phyloP scores from a whole-genome alignment of 2,113 vertebrate species.

The Hypanus sabinus region DNA sequence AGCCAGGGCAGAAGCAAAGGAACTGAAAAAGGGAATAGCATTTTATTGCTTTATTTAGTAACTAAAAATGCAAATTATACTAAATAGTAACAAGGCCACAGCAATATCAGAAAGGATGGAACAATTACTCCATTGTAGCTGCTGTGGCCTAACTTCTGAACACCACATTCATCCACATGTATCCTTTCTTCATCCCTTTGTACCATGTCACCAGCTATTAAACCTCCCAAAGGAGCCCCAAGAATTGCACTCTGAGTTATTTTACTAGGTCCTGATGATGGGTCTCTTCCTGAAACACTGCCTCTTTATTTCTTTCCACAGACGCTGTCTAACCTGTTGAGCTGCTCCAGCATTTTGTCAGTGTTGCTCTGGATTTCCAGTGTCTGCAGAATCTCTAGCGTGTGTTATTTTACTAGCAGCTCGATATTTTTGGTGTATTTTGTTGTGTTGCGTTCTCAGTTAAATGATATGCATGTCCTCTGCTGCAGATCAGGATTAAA shows the following conservation, averaged over 20 bases:
- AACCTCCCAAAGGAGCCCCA: neutral
- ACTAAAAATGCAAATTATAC: neutral
- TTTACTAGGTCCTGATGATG: neutral
- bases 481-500: neutral
- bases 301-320: too few species aligned
- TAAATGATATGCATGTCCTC: neutral
- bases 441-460: neutral
- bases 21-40: too few species aligned
- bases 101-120: neutral
- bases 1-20: too few species aligned
- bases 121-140: neutral
- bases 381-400: too few species aligned
- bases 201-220: neutral
- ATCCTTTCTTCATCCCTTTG: neutral
- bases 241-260: neutral
- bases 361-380: too few species aligned
- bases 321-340: too few species aligned
- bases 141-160: neutral
- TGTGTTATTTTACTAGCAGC: neutral
- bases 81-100: neutral
- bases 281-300: too few species aligned
- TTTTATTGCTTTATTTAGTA: too few species aligned
- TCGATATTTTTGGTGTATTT: neutral
- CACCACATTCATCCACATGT: neutral
- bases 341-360: too few species aligned